Evolutionary conservation across 2,888 invertebrate genomes (phyloP), one percentile per base, ranked within the genome.

Genomic region (Deilephila porcellus): DNA sequence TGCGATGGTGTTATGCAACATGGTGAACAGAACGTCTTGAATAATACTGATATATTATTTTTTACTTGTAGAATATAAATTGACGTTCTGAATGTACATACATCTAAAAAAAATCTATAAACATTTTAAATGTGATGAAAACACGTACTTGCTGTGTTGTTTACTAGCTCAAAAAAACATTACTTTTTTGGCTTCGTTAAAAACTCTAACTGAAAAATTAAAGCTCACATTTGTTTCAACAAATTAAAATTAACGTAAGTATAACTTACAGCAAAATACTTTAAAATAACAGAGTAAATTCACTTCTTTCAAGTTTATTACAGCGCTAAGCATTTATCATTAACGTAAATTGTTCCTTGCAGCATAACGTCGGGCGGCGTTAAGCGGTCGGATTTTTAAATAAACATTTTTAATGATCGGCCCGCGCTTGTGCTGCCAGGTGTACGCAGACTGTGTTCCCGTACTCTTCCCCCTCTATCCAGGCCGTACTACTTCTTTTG

Each of bases 361-460:
- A 76, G 88, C 79, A 80, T 77, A 82, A 77, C 79, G 79, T 77
- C 76, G 80, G 82, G 85, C 88, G 85, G 87, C 88, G 91, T 89
- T 93, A 93, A 93, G 94, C 94, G 93, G 93, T 94, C 88, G 93
- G 93, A 94, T 93, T 94, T 94, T 94, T 94, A 94, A 94, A 94
- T 94, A 94, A 94, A 94, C 94, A 94, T 92, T 93, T 94, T 94
- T 94, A 94, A 94, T 93, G 94, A 94, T 93, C 94, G 92, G 88
- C 90, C 89, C 92, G 91, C 91, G 91, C 89, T 85, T 86, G 89
- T 83, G 80, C 86, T 76, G 90, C 94, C 94, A 93, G 94, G 94
- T 94, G 94, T 87, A 85, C 89, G 90, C 94, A 94, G 88, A 90
- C 92, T 93, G 93, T 86, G 89, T 90, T 84, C 82, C 83, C 86